phyloP scores from a whole-genome alignment of 2,888 invertebrate species.

The Odontomyia ornata region DNA sequence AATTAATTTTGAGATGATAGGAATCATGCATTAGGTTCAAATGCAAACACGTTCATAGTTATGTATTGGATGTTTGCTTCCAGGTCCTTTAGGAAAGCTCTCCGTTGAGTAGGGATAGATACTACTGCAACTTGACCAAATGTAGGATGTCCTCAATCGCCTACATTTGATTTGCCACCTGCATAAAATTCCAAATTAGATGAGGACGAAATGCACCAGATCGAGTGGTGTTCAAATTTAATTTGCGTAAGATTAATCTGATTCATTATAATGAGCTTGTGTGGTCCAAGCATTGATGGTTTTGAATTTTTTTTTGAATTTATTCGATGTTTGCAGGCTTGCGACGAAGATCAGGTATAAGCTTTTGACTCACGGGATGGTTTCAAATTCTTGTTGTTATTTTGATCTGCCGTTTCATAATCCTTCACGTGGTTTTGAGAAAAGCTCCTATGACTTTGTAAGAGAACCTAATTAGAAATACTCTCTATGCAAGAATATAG shows the following conservation, averaged over 20 bases:
- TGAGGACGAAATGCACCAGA: not conserved
- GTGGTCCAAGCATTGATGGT: not conserved
- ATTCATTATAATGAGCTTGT: not conserved
- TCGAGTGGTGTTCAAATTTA: constrained; percentile 38
- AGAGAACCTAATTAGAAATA: too few relatives aligned
- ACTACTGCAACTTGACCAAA: not conserved
- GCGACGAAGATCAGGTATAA: too few relatives aligned
- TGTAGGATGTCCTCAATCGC: not conserved
- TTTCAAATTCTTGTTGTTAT: too few relatives aligned
- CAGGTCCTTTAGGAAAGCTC: too few relatives aligned
- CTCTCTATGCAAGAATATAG: too few relatives aligned
- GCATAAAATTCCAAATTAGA: not conserved
- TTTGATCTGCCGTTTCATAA: too few relatives aligned
- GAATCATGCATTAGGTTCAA: not conserved
- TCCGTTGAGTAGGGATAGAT: not conserved
- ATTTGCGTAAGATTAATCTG: constrained; percentile 37
- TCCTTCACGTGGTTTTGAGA: too few relatives aligned
- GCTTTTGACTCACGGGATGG: too few relatives aligned
- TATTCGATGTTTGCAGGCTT: too few relatives aligned
- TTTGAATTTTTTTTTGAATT: not conserved
- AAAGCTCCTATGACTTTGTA: too few relatives aligned
- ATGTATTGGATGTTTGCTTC: too few relatives aligned
- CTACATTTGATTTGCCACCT: constrained; percentile 13
- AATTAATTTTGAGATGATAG: not conserved
- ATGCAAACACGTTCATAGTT: not conserved